Evolutionary conservation across 1,140 invertebrate species (phyloP).

Genomic region (Drosophila oshimai): DNA sequence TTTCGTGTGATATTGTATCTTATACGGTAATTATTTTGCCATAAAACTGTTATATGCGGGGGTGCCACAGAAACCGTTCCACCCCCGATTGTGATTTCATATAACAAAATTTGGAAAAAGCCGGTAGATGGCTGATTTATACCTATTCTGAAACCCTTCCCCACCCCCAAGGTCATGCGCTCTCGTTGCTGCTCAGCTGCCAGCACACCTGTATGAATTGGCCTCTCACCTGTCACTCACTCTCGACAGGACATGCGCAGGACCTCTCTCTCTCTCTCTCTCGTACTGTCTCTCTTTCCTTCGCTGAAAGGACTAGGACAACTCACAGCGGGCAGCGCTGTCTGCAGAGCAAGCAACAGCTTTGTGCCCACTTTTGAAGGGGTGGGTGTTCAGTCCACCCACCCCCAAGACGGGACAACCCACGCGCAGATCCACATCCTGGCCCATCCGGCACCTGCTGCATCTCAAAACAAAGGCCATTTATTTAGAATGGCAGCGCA

Average conservation of each 20-base stretch:
- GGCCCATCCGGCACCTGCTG: constrained; percentile 69
- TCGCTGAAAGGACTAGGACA: constrained; percentile 65
- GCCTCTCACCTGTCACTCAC: constrained; percentile 9
- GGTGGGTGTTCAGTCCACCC: background rate
- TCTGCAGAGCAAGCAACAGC: constrained; percentile 39
- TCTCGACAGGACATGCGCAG: constrained; percentile 30
- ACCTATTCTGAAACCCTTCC: background rate
- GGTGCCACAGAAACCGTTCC: too few relatives aligned
- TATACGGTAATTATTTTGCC: too few relatives aligned
- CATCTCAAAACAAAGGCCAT: constrained; percentile 65
- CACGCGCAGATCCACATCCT: constrained; percentile 24
- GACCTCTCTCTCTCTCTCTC: background rate
- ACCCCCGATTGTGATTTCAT: too few relatives aligned
- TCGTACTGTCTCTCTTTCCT: constrained; percentile 3
- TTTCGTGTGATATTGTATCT: too few relatives aligned
- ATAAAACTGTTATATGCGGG: too few relatives aligned
- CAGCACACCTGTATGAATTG: constrained; percentile 64
- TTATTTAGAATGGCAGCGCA: constrained; percentile 76
- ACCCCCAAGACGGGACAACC: background rate
- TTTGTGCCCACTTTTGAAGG: constrained; percentile 20
- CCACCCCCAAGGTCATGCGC: constrained; percentile 11
- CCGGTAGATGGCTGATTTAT: constrained; percentile 20
- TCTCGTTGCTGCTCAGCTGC: background rate
- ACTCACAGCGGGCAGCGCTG: constrained; percentile 32
- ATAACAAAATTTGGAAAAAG: background rate